Evolutionary conservation across 2,113 vertebrate species (phyloP), one percentile per base, ranked within the genome.

Genomic region (Cinclus cinclus): DNA sequence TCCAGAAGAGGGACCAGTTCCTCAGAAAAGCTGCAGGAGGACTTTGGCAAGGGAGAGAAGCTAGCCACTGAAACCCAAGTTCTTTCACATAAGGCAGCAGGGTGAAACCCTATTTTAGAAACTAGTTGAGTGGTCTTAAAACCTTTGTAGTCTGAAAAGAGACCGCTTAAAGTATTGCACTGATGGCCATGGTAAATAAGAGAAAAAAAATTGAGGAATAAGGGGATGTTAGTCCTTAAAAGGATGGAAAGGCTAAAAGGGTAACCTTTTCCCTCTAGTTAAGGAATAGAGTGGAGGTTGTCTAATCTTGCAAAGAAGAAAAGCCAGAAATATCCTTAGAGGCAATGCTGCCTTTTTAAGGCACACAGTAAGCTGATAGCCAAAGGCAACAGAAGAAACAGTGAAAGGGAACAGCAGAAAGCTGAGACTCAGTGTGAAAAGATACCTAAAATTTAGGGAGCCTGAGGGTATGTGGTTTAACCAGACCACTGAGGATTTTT

Each of bases 401-500:
- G 79, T 69, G 87, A 83, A 73, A 86, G n/a, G 28, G 93, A 94
- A 37, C 31, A 80, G 56, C 67, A 89, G 69, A 90, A 92, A 87
- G 64, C 88, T 78, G 76, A 56, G 60, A 71, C 18, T 64, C 56
- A 24, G 56, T 52, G 75, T 74, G 79, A 93, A 75, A 12, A 92
- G 90, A 92, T 42, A 90, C 25, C 91, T 76, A 73, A 83, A 89
- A 85, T 42, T 91, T 67, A 80, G 87, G 78, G 24, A 94, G 84
- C 93, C 90, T 73, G 94, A 10, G 39, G 95, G 42, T 83, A 46
- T 68, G 69, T 82, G 87, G 35, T 94, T 95, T 94, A 93, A 94
- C 90, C 88, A 96, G 96, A 89, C 86, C 94, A 52, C 90, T 89
- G 91, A 87, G 90, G 83, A 83, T 85, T 93, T 90, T 92, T 92